phyloP scores from a whole-genome alignment of 1,140 invertebrate genomes.

The Neoseiulus cucumeris region DNA sequence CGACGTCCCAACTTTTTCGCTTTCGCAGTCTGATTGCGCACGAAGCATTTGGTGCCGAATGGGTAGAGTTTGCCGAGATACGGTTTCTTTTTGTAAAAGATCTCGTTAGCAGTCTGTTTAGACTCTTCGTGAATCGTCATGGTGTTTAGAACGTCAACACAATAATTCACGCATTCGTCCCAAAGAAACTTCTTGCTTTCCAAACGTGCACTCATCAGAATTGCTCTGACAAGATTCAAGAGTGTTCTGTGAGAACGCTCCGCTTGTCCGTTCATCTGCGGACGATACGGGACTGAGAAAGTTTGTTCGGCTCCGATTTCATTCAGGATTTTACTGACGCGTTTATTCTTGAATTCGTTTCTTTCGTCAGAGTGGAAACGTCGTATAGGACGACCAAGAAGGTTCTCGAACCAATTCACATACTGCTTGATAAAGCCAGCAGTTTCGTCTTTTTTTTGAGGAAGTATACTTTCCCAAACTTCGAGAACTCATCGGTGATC shows the following conservation, averaged over 20 bases:
- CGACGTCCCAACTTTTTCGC: background rate
- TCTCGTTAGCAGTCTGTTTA: background rate
- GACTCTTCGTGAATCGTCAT: background rate
- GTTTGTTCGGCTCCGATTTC: background rate
- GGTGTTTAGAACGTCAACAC: background rate
- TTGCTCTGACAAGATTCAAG: conserved; percentile 12
- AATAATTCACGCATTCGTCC: conserved; percentile 7
- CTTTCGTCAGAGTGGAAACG: background rate
- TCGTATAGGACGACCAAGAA: no score
- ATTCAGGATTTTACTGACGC: background rate
- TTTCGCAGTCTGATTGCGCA: background rate
- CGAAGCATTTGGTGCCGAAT: background rate
- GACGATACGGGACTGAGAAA: background rate
- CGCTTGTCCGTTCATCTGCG: background rate
- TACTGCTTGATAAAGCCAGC: no score
- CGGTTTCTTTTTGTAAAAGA: background rate
- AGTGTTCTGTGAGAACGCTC: conserved; percentile 13
- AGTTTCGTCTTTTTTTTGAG: no score
- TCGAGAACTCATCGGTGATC: no score
- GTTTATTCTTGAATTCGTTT: background rate
- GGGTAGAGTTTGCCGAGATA: background rate
- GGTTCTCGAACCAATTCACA: no score
- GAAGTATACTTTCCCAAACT: no score
- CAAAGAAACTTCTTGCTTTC: background rate
- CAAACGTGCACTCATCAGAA: conserved; percentile 10